These are phyloP conservation scores for Platyrinchus mystaceus DNA, from an alignment of 2,797 vertebrate genomes.

Conservation along the genomic window DNA sequence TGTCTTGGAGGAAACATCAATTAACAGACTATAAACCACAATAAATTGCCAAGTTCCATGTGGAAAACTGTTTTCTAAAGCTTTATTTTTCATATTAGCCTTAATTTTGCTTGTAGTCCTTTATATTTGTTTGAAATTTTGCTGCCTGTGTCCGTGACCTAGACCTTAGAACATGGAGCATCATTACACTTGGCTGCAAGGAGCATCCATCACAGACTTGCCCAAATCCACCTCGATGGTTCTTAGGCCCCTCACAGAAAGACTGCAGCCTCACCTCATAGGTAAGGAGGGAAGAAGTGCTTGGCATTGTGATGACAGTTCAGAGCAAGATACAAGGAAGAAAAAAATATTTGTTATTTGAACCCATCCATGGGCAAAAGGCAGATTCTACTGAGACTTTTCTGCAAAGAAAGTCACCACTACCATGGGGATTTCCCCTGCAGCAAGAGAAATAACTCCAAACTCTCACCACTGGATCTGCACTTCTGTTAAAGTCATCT, in stretches of 20 bases:
- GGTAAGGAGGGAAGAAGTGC: neutral
- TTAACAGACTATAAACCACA: neutral
- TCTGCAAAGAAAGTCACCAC: neutral
- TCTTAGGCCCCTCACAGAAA: neutral
- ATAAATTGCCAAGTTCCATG: neutral
- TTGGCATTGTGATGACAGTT: neutral
- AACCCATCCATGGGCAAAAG: neutral
- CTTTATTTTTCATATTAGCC: neutral
- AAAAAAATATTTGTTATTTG: neutral
- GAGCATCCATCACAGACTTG: neutral
- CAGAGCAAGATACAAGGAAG: neutral
- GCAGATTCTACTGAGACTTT: neutral
- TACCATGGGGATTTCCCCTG: neutral
- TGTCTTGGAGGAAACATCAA: neutral
- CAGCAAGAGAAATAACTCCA: neutral
- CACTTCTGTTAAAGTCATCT: neutral
- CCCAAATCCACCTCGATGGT: neutral
- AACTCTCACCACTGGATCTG: neutral
- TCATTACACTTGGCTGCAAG: neutral
- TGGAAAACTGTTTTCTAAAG: neutral
- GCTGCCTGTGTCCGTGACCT: neutral
- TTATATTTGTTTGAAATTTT: neutral
- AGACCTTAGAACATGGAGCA: neutral
- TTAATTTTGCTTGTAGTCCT: neutral
- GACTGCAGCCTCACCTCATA: neutral